Percentiles rank a stretch among this genome's conserved stretches.
These are phyloP conservation scores for Microchirus variegatus DNA, from an alignment of 2,797 vertebrate species.

Conservation along the genomic window DNA sequence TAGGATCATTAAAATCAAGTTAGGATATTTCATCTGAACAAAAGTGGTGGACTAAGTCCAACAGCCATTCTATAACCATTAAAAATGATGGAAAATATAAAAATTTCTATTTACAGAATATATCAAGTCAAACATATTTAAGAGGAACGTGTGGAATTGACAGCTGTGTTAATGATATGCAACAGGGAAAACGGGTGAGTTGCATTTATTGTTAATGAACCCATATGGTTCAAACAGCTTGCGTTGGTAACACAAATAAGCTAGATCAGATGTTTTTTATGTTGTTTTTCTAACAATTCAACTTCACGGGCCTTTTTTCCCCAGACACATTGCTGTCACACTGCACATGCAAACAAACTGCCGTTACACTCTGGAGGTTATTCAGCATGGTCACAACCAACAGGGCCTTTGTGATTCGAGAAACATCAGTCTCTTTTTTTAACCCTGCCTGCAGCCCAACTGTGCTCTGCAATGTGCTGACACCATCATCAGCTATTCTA, in stretches of 20 bases:
- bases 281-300: constrained; percentile 8
- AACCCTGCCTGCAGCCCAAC: constrained; percentile 73
- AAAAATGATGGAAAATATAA: too few relatives aligned
- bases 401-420: constrained; percentile 73
- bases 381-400: constrained; percentile 52
- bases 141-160: not conserved
- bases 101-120: too few relatives aligned
- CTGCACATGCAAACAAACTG: constrained; percentile 44
- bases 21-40: too few relatives aligned
- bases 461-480: constrained; percentile 76
- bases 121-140: too few relatives aligned
- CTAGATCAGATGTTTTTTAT: constrained; percentile 5
- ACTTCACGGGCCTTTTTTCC: constrained; percentile 5
- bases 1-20: too few relatives aligned
- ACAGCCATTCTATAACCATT: too few relatives aligned
- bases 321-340: constrained; percentile 7
- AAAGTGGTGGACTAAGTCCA: too few relatives aligned
- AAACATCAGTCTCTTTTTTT: constrained; percentile 67
- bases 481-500: constrained; percentile 73
- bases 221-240: not conserved
- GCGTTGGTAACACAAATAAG: constrained; percentile 9
- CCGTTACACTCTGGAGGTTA: constrained; percentile 46
- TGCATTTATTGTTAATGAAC: constrained; percentile 9
- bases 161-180: constrained; percentile 4
- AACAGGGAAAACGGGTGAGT: not conserved